Evolutionary conservation across 2,888 invertebrate genomes (phyloP), one percentile per base, ranked within the genome.

Genomic region (Philaethria dido): DNA sequence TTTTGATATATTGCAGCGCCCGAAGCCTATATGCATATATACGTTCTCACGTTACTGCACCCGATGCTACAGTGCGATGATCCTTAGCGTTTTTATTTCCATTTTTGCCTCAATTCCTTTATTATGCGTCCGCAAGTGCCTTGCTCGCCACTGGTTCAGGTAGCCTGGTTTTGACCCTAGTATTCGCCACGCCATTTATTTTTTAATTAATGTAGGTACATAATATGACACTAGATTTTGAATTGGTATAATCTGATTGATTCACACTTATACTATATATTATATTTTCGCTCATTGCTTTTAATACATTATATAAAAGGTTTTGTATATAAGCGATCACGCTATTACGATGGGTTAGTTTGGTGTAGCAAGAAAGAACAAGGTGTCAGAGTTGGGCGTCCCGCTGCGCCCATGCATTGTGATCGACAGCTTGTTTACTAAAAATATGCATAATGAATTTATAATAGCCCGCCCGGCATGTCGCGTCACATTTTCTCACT

Each of bases 361-460:
- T 75, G 76, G 77, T 72, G 74, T 69, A 76, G 77, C 73, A 77
- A 80, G 80, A 76, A 78, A 77, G 77, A 80, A 81, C 78, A 82
- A 86, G 85, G 88, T 85, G 86, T 86, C 84, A 85, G 86, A 81
- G 89, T 86, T 84, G 81, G 83, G 80, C 85, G 77, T 80, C 91
- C 92, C 86, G 87, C 89, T 79, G 92, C 80, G 90, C 81, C 77
- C 73, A 78, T 77, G 85, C 86, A 92, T 92, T 92, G 92, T 92
- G 90, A 92, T 89, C 90, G 92, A 92, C 92, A 92, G 90, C 89
- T 90, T 92, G 92, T 92, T 92, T 92, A 92, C 92, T 88, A 89
- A 92, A 92, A 92, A 90, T 92, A 91, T 92, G 92, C 92, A 92
- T 92, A 92, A 92, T 92, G 92, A 92, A 92, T 92, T 86, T 92